A percentile compares a stretch with the other conserved stretches of the same genome.
phyloP scores from a whole-genome alignment of 1,140 invertebrate species.

The Wasmannia auropunctata region DNA sequence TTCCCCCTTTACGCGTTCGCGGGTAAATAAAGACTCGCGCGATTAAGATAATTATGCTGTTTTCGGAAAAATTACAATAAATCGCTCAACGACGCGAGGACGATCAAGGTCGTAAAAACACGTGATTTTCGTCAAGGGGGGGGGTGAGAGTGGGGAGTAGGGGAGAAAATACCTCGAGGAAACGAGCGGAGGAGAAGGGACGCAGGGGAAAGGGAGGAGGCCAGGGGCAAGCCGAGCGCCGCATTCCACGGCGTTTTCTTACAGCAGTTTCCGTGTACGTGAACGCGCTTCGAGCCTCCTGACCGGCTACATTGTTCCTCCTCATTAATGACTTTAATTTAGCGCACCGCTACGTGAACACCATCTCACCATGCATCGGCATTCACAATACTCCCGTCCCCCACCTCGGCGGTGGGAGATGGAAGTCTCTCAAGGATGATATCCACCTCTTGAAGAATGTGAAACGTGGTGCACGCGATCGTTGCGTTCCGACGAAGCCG shows the following conservation, averaged over 20 bases:
- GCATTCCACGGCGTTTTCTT: constrained; percentile 33
- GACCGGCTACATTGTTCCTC: constrained; percentile 45
- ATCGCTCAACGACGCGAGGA: not conserved
- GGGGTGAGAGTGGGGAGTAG: too few species aligned
- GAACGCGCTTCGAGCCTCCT: not conserved
- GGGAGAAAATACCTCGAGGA: constrained; percentile 5
- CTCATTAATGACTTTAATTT: constrained; percentile 56
- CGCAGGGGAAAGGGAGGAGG: not conserved
- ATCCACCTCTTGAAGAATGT: constrained; percentile 1
- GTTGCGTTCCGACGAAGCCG: not conserved
- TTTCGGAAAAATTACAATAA: not conserved
- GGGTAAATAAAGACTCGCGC: not conserved
- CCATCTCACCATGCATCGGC: constrained; percentile 15
- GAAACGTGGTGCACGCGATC: not conserved
- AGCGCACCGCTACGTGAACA: constrained; percentile 37
- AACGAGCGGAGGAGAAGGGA: not conserved
- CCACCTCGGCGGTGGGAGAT: not conserved
- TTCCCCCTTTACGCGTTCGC: not conserved
- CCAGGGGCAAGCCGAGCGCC: not conserved
- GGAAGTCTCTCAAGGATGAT: constrained; percentile 5
- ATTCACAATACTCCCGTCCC: not conserved
- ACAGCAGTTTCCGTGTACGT: constrained; percentile 20
- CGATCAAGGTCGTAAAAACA: not conserved
- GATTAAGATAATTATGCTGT: not conserved
- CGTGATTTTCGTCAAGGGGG: not conserved